These are phyloP conservation scores for Cephus rjabovi DNA, from an alignment of 2,888 invertebrate genomes.

Conservation along the genomic window DNA sequence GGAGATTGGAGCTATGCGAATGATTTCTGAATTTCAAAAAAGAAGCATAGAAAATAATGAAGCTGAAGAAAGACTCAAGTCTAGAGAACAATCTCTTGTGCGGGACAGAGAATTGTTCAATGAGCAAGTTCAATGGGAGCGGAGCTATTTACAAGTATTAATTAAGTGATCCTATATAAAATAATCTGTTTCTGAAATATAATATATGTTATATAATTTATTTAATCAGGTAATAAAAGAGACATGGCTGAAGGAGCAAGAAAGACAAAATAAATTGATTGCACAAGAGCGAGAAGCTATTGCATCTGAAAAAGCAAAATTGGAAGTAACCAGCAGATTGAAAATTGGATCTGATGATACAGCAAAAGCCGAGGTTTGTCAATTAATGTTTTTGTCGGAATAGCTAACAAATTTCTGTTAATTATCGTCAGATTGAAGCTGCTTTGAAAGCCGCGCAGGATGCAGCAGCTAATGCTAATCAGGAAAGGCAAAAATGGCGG, in stretches of 20 bases:
- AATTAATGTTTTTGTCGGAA: not conserved
- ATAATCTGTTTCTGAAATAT: not conserved
- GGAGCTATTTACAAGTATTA: slow-evolving; percentile 46
- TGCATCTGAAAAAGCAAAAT: slow-evolving; percentile 50
- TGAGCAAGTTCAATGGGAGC: slow-evolving; percentile 58
- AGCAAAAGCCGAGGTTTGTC: slow-evolving; percentile 52
- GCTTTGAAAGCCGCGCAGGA: slow-evolving; percentile 56
- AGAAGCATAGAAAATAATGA: slow-evolving; percentile 42
- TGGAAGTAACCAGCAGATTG: slow-evolving; percentile 51
- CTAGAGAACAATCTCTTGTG: slow-evolving; percentile 43
- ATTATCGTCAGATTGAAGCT: slow-evolving; percentile 47
- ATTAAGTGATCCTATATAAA: not conserved
- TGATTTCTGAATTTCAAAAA: slow-evolving; percentile 48
- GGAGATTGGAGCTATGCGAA: slow-evolving; percentile 39
- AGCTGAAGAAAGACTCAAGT: slow-evolving; percentile 47
- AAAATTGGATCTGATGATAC: slow-evolving; percentile 47
- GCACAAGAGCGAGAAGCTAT: slow-evolving; percentile 50
- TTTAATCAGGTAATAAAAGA: slow-evolving; percentile 48
- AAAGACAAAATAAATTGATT: slow-evolving; percentile 48
- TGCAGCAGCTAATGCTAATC: slow-evolving; percentile 43
- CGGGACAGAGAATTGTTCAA: slow-evolving; percentile 56
- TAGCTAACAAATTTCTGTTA: slow-evolving; percentile 9
- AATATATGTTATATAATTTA: slow-evolving; percentile 12
- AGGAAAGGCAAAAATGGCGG: slow-evolving; percentile 55
- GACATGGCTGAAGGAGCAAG: slow-evolving; percentile 54